Evolutionary conservation across 2,113 vertebrate genomes (phyloP).

Genomic region (Cebus imitator): DNA sequence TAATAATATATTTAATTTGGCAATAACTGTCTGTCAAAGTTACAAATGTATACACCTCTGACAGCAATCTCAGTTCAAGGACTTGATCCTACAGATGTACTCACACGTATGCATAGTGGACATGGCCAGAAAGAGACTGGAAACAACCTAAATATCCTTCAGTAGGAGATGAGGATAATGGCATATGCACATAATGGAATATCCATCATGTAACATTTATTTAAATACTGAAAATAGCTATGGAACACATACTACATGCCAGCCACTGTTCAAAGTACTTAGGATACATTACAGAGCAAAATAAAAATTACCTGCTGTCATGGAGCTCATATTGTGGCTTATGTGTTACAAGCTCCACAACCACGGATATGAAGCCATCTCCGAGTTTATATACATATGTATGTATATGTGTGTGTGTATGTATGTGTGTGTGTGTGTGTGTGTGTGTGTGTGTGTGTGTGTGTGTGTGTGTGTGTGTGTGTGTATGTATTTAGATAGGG

Average conservation of each 20-base stretch:
- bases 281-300: neutral
- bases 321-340: neutral
- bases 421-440: rapidly evolving
- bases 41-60: neutral
- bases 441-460: too few species aligned
- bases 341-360: neutral
- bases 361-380: neutral
- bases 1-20: neutral
- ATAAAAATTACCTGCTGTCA: neutral
- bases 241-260: neutral
- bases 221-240: neutral
- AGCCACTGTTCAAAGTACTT: neutral
- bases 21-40: neutral
- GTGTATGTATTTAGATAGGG: too few species aligned
- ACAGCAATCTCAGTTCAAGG: neutral
- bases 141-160: neutral
- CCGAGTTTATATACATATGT: too few species aligned
- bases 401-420: too few species aligned
- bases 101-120: neutral
- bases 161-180: neutral
- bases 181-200: neutral
- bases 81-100: neutral
- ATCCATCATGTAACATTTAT: neutral
- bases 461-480: too few species aligned
- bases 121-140: neutral